Percentiles rank a stretch among this genome's conserved stretches.
Conservation (phyloP, 2,888 invertebrate genomes). For the Cinara cedri region DNA sequence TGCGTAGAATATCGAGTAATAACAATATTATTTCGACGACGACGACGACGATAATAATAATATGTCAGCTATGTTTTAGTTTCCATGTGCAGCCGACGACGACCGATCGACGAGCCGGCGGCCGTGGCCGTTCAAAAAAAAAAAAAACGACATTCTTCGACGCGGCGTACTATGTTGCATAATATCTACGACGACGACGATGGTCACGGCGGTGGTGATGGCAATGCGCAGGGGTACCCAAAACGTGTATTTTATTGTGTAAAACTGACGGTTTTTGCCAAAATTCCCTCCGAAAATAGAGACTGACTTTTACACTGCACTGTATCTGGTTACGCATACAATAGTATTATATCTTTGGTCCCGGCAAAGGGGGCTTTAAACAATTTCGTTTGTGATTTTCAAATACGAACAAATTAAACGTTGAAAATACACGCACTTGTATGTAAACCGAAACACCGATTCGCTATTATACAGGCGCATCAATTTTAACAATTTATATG, state of each 20-base stretch:
- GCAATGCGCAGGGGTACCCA: conserved; percentile 23
- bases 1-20: conserved; percentile 8
- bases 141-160: conserved; percentile 47
- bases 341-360: too few relatives aligned
- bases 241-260: conserved; percentile 1
- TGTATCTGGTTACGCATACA: too few relatives aligned
- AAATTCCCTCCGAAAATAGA: too few relatives aligned
- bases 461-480: too few relatives aligned
- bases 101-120: conserved; percentile 11
- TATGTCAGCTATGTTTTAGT: conserved; percentile 3
- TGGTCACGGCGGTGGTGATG: neutral
- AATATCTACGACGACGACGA: neutral
- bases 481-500: too few relatives aligned
- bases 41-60: neutral
- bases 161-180: conserved; percentile 23
- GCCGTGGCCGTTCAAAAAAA: conserved; percentile 40
- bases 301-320: too few relatives aligned
- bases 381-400: too few relatives aligned
- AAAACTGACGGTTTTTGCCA: too few relatives aligned
- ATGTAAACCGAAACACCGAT: too few relatives aligned
- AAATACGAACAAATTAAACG: too few relatives aligned
- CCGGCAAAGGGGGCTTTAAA: too few relatives aligned
- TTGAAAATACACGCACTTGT: too few relatives aligned
- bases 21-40: neutral
- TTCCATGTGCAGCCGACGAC: neutral